phyloP scores from a whole-genome alignment of 2,888 invertebrate species.

The Cephus runcator region DNA sequence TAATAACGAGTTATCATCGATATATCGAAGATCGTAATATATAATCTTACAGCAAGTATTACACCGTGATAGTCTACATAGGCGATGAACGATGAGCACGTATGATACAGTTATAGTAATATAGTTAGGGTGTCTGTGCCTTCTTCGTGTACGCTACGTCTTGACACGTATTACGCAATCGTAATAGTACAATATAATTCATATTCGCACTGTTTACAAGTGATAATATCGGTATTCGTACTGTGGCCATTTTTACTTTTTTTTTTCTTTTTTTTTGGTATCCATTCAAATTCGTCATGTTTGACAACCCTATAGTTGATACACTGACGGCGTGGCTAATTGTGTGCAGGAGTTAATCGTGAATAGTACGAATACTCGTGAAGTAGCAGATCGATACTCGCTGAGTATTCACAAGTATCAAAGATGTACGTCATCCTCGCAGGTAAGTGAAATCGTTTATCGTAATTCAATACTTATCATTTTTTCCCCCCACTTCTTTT shows the following conservation, averaged over 20 bases:
- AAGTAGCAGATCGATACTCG: not conserved
- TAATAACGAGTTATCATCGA: not conserved
- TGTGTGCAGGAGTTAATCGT: not conserved
- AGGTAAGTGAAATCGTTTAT: not conserved
- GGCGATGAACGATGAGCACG: slow-evolving; percentile 34
- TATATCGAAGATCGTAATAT: slow-evolving; percentile 14
- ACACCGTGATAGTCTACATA: slow-evolving; percentile 26
- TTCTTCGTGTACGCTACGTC: not conserved
- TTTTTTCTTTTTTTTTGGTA: not conserved
- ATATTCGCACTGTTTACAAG: not conserved
- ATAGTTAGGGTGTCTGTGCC: not conserved
- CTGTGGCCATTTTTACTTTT: not conserved
- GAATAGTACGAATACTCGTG: not conserved
- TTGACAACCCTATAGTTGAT: not conserved
- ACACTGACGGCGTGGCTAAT: not conserved
- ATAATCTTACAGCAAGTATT: slow-evolving; percentile 24
- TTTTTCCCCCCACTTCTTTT: slow-evolving; percentile 6
- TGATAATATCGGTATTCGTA: not conserved
- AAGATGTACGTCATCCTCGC: not conserved
- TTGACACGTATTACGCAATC: slow-evolving; percentile 1
- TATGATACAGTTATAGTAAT: slow-evolving; percentile 15
- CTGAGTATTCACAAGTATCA: not conserved
- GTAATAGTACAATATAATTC: not conserved
- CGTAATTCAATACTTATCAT: slow-evolving; percentile 15
- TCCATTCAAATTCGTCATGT: not conserved